Base-by-base conservation (phyloP, 2,888 invertebrate species). In the Cheiracanthium punctorium region DNA sequence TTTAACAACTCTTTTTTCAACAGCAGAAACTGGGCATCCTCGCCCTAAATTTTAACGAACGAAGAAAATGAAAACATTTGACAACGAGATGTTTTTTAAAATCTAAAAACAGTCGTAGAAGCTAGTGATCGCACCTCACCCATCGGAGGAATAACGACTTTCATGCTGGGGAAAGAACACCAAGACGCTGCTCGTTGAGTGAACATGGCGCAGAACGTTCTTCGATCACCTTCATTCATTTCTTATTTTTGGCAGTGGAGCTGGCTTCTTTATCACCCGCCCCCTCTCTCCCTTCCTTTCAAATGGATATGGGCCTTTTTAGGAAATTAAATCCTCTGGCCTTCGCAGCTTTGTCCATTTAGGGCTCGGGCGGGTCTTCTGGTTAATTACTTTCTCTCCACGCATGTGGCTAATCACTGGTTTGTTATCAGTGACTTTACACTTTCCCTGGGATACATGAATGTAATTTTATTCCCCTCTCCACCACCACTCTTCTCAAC, bases 201-300 rank as follows among this genome's bases (percentile, higher is more conserved):
- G 69, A 79, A 85, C 84, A 69, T 74, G 84, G 79, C 74, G 67
- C 74, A 74, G 74, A 84, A 84, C 82, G 82, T 77, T 84, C 69
- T 32, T n/a, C 58, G 67, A 77, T 72, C 65, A 65, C 72, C 72
- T 64, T 58, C 17, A 37, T 33, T n/a, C n/a, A n/a, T n/a, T n/a
- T n/a, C n/a, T n/a, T n/a, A n/a, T n/a, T n/a, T 85, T 85, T 85
- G 84, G 84, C 84, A 85, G 84, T 85, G 84, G 79, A 80, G 67
- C 58, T 58, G 58, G 58, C 84, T 70, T 85, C 84, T 70, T 48
- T 5, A 72, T 79, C 79, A 52, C 77, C 73, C 79, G 29, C 79
- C 79, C 84, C 28, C 69, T 74, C 84, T 79, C 84, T 65, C 82
- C 69, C 79, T 79, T 67, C 77, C 79, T 58, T 71, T 33, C 67